Evolutionary conservation across 2,113 vertebrate species (phyloP), one percentile per base, ranked within the genome.

Genomic region (Lycaon pictus): DNA sequence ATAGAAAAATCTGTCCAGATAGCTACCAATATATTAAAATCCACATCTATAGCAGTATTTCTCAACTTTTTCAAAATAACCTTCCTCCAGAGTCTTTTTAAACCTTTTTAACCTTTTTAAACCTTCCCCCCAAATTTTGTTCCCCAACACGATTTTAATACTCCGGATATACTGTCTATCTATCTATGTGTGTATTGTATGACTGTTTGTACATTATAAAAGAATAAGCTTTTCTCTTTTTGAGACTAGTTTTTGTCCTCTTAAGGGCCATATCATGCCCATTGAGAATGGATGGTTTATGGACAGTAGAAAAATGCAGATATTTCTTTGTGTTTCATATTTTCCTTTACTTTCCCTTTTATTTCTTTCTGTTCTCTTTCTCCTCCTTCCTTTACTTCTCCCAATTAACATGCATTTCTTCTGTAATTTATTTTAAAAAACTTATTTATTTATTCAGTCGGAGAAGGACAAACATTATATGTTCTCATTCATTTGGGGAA

Each of bases 181-280:
- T 56, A 5, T 83, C n/a, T 69, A n/a, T 22, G 37, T 48, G 29
- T 53, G 53, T 4, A 71, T 19, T 35, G 3, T 58, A 62, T 27
- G 15, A 20, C 48, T 77, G 4, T 63, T 23, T 91, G 11, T 77
- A 35, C 48, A 65, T 53, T 58, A 12, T 23, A 17, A 58, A 76
- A 58, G 19, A 56, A 3, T 87, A 83, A 9, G 37, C 63, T 82
- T 89, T 72, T 69, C 65, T 72, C n/a, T 63, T 53, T 5, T 5
- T 13, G 16, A 67, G 37, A 90, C 5, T 76, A 74, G 29, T n/a
- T 90, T 56, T 84, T 90, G 72, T 60, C 23, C 23, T 4, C 48
- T 37, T 27, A 48, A 16, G 25, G 58, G 25, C 5, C 29, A 10
- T 43, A 16, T n/a, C 2, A 0, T 23, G 20, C 17, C n/a, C 19